Evolutionary conservation across 2,113 vertebrate genomes (phyloP).

Genomic region (Plotosus lineatus): DNA sequence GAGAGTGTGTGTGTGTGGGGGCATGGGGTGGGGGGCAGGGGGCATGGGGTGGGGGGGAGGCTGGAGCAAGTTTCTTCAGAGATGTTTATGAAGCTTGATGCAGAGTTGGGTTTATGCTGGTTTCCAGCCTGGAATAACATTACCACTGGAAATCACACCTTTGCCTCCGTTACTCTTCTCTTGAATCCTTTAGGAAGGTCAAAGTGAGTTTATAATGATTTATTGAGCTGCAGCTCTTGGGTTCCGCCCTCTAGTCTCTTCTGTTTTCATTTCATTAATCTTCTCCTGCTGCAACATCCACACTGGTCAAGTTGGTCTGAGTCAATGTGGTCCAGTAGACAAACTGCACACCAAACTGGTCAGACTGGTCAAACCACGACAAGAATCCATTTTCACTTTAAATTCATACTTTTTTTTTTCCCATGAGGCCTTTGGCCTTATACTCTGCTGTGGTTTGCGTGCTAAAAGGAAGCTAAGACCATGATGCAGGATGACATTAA

Average conservation of each 20-base stretch:
- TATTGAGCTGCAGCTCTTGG: background rate
- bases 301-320: too few relatives aligned
- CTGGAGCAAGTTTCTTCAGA: background rate
- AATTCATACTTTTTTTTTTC: background rate
- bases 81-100: too few relatives aligned
- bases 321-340: too few relatives aligned
- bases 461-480: conserved; percentile 48
- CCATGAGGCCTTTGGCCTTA: background rate
- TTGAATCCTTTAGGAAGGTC: background rate
- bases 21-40: too few relatives aligned
- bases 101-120: too few relatives aligned
- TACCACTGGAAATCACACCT: conserved; percentile 31
- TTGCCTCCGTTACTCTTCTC: background rate
- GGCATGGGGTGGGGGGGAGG: too few relatives aligned
- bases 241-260: background rate
- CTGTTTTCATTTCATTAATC: background rate
- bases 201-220: background rate
- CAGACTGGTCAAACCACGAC: background rate
- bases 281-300: background rate
- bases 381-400: background rate
- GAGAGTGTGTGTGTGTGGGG: too few relatives aligned
- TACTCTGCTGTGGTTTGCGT: background rate
- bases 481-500: conserved; percentile 63
- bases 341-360: background rate
- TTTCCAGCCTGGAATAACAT: conserved; percentile 11